Percentiles rank a stretch among this genome's conserved stretches.
phyloP scores from a whole-genome alignment of 2,797 vertebrate genomes.

The Falco rusticolus region DNA sequence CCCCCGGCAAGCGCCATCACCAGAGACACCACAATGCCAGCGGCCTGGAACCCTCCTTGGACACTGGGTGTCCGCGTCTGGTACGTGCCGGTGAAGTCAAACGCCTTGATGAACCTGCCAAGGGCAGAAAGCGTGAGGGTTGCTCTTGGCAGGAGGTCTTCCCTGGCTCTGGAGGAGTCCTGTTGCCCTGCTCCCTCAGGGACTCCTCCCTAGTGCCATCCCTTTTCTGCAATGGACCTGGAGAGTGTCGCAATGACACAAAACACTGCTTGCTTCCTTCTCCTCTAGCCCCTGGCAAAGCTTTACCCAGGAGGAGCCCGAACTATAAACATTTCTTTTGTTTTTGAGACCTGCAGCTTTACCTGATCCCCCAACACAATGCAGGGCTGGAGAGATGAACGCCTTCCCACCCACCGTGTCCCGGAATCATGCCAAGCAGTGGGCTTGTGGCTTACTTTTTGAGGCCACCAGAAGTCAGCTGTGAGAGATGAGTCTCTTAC shows the following conservation, averaged over 20 bases:
- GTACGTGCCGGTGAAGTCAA: constrained; percentile 75
- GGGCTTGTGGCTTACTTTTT: background rate
- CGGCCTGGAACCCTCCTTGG: constrained; percentile 91
- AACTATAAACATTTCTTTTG: background rate
- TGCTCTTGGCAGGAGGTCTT: background rate
- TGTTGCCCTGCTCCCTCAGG: too few relatives aligned
- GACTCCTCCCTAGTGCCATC: background rate
- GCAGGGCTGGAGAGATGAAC: background rate
- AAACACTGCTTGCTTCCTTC: background rate
- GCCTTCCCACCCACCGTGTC: background rate
- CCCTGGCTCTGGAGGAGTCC: background rate
- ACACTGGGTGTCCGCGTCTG: constrained; percentile 39
- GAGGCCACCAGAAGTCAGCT: background rate
- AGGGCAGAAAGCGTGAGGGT: background rate
- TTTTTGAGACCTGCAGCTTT: background rate
- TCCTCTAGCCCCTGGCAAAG: background rate
- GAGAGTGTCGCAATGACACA: background rate
- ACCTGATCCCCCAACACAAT: background rate
- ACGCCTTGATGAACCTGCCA: constrained; percentile 78
- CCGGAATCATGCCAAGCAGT: background rate
- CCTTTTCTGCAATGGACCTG: background rate
- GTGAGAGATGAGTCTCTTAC: background rate
- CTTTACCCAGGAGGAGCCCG: background rate
- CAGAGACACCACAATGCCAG: constrained; percentile 87
- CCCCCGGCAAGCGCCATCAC: constrained; percentile 89